A percentile compares a stretch with the other conserved stretches of the same genome.
These are phyloP conservation scores for Pandion haliaetus DNA, from an alignment of 2,113 vertebrate genomes.

Conservation along the genomic window DNA sequence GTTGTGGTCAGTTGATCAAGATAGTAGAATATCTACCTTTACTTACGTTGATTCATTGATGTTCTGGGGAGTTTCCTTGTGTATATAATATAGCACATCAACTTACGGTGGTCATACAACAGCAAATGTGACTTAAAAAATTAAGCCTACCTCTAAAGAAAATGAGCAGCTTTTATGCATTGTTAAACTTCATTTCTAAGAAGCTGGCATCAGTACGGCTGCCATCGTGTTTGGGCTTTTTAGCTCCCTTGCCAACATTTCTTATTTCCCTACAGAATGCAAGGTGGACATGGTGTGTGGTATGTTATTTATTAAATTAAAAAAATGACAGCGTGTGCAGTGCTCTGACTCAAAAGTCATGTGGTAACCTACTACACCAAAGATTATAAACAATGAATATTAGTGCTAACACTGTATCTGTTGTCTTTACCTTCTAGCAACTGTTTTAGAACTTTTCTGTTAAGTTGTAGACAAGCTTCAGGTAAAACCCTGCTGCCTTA, in stretches of 20 bases:
- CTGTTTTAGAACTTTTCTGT: neutral
- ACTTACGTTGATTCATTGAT: neutral
- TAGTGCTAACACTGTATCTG: neutral
- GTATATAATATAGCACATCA: neutral
- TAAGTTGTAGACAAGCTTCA: neutral
- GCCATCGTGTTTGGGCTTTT: neutral
- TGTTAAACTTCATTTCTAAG: neutral
- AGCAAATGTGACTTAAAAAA: neutral
- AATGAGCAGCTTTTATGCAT: neutral
- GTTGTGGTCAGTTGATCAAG: neutral
- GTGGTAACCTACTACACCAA: neutral
- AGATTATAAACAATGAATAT: neutral
- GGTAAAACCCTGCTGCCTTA: neutral
- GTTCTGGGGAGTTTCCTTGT: neutral
- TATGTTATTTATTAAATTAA: neutral
- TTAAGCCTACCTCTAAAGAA: neutral
- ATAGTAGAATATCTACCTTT: neutral
- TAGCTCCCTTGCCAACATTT: neutral
- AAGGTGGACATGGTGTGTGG: neutral
- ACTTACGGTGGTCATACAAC: neutral
- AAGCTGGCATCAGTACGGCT: neutral
- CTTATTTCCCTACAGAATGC: neutral
- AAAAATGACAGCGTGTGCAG: neutral
- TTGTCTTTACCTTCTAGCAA: neutral
- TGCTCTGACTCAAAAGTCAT: neutral